These are phyloP conservation scores for Halcyon badia DNA, from an alignment of 2,797 vertebrate genomes.

Conservation along the genomic window DNA sequence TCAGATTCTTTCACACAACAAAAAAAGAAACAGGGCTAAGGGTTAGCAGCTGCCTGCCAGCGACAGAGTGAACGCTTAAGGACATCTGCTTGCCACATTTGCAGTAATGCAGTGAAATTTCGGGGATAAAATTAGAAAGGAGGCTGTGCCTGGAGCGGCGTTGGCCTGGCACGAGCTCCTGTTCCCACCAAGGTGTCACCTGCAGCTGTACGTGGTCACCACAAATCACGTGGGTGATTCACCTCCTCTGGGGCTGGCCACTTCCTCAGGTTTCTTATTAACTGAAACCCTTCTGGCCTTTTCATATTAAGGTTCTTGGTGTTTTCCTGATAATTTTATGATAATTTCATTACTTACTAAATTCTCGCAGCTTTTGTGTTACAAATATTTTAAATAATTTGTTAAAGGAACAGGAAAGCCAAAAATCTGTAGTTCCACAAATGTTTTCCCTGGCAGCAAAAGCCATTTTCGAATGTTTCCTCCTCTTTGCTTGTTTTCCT, in stretches of 20 bases:
- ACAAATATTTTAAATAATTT: background rate
- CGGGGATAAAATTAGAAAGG: slow-evolving; percentile 41
- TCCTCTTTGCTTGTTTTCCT: background rate
- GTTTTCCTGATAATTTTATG: background rate
- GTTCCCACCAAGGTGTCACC: background rate
- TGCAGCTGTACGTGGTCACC: background rate
- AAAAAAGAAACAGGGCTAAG: background rate
- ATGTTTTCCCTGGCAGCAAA: background rate
- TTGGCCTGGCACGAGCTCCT: background rate
- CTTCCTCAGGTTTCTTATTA: background rate
- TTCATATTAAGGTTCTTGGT: too few relatives aligned
- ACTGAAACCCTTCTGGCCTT: background rate
- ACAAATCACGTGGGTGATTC: accelerated
- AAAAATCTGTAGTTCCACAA: background rate
- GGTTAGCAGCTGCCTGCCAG: background rate
- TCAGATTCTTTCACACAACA: background rate
- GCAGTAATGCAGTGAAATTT: background rate
- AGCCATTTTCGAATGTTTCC: background rate
- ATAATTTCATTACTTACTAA: background rate
- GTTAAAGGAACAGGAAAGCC: background rate
- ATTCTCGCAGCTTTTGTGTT: background rate
- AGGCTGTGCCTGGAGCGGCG: background rate
- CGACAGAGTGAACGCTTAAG: accelerated
- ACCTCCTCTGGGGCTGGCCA: background rate
- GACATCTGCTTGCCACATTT: slow-evolving; percentile 4